These are phyloP conservation scores for Parauchenoglanis ngamensis DNA, from an alignment of 2,797 vertebrate species.

Conservation along the genomic window DNA sequence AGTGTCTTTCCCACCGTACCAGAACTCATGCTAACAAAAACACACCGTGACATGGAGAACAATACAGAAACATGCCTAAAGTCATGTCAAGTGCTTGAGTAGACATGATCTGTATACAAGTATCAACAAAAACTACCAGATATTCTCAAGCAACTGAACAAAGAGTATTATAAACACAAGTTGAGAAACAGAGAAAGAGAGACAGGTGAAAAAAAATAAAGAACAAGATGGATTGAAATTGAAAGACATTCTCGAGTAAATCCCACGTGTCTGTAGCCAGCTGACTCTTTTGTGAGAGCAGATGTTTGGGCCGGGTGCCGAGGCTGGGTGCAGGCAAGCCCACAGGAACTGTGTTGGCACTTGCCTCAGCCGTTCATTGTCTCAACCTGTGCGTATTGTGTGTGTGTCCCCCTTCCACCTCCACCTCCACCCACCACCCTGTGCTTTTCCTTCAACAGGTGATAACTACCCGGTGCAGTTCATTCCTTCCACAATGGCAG, in stretches of 20 bases:
- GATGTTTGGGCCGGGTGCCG: slow-evolving; percentile 90
- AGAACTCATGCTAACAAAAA: slow-evolving; percentile 67
- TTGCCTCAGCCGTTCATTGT: slow-evolving; percentile 91
- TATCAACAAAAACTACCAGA: slow-evolving; percentile 17
- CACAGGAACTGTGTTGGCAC: slow-evolving; percentile 85
- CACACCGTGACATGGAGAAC: slow-evolving; percentile 71
- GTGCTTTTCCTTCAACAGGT: slow-evolving; percentile 81
- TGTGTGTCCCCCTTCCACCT: slow-evolving; percentile 60
- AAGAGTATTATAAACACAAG: slow-evolving; percentile 27
- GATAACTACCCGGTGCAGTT: slow-evolving; percentile 99
- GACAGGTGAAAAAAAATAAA: slow-evolving; percentile 15
- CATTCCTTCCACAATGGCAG: slow-evolving; percentile 99
- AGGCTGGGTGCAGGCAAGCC: slow-evolving; percentile 77
- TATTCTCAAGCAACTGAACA: slow-evolving; percentile 37
- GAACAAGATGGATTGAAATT: slow-evolving; percentile 37
- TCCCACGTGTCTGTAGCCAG: slow-evolving; percentile 79
- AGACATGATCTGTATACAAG: slow-evolving; percentile 65
- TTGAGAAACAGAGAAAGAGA: slow-evolving; percentile 16
- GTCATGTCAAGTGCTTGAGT: slow-evolving; percentile 66
- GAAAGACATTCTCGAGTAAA: slow-evolving; percentile 77
- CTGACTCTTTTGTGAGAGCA: slow-evolving; percentile 91
- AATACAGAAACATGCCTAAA: slow-evolving; percentile 72
- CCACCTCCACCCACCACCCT: slow-evolving; percentile 36
- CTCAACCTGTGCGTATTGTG: slow-evolving; percentile 97
- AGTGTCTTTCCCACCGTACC: slow-evolving; percentile 59